Conservation (phyloP, 2,888 invertebrate genomes). For the Epistrophe eligans region DNA sequence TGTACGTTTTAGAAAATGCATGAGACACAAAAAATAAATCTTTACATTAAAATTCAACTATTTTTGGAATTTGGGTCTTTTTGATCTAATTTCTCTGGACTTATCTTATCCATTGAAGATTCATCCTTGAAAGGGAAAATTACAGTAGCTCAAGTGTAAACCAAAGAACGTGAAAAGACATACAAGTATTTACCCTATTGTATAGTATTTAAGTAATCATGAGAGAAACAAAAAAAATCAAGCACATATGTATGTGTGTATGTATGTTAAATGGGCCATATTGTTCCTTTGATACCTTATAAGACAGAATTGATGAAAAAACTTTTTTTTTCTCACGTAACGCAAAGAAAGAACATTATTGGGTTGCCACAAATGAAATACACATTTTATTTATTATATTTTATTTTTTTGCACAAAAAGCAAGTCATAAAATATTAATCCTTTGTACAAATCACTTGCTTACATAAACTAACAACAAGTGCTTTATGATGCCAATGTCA, state of each 20-base stretch:
- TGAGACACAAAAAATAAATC: too few relatives aligned
- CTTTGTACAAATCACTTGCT: conserved; percentile 30
- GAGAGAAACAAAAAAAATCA: neutral
- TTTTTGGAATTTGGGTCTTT: too few relatives aligned
- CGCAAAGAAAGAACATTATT: neutral
- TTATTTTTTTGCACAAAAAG: neutral
- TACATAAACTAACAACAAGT: neutral
- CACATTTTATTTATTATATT: conserved; percentile 1
- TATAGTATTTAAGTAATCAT: neutral
- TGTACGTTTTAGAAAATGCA: too few relatives aligned
- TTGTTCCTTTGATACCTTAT: neutral
- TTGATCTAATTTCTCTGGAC: too few relatives aligned
- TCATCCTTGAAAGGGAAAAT: too few relatives aligned
- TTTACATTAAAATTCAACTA: too few relatives aligned
- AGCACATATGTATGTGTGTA: neutral
- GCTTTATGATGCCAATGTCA: neutral
- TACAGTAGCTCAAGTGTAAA: too few relatives aligned
- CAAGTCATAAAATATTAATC: conserved; percentile 15
- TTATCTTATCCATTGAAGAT: too few relatives aligned
- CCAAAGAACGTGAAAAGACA: too few relatives aligned
- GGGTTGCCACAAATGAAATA: conserved; percentile 7
- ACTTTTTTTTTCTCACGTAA: neutral
- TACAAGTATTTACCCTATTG: neutral
- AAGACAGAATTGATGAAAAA: conserved; percentile 9
- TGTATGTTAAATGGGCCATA: neutral